Evolutionary conservation across 2,888 invertebrate genomes (phyloP).

Genomic region (Ctena decussata): DNA sequence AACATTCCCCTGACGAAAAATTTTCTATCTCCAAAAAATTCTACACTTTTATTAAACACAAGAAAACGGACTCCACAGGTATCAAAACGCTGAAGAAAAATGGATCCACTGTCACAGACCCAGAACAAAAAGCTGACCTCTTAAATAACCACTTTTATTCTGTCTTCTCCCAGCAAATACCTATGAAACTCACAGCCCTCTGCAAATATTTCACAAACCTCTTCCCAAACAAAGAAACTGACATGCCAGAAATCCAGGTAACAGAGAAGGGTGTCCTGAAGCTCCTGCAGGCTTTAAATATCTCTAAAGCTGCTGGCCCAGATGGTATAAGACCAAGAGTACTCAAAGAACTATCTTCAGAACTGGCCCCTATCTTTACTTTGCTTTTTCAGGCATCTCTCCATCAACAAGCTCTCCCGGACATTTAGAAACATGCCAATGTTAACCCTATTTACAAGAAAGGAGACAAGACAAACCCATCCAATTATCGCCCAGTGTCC

Average conservation of each 20-base stretch:
- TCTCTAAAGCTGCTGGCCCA: background rate
- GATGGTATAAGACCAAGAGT: background rate
- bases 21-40: slow-evolving; percentile 10
- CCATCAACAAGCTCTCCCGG: slow-evolving; percentile 2
- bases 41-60: slow-evolving; percentile 15
- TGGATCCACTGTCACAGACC: background rate
- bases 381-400: background rate
- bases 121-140: background rate
- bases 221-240: background rate
- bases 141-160: background rate
- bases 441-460: slow-evolving; percentile 17
- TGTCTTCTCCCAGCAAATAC: background rate
- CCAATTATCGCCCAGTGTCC: background rate
- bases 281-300: background rate
- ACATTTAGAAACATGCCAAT: slow-evolving; percentile 19
- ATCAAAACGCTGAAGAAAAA: slow-evolving; percentile 10
- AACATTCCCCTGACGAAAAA: background rate
- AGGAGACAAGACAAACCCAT: slow-evolving; percentile 2
- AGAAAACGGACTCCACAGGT: slow-evolving; percentile 9
- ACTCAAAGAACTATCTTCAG: background rate
- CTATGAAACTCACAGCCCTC: slow-evolving; percentile 1
- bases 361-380: background rate
- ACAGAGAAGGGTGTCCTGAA: background rate
- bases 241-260: background rate
- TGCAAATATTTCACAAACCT: background rate